Evolutionary conservation across 2,888 invertebrate species (phyloP), one percentile per base, ranked within the genome.

Genomic region (Diaphora mendica): DNA sequence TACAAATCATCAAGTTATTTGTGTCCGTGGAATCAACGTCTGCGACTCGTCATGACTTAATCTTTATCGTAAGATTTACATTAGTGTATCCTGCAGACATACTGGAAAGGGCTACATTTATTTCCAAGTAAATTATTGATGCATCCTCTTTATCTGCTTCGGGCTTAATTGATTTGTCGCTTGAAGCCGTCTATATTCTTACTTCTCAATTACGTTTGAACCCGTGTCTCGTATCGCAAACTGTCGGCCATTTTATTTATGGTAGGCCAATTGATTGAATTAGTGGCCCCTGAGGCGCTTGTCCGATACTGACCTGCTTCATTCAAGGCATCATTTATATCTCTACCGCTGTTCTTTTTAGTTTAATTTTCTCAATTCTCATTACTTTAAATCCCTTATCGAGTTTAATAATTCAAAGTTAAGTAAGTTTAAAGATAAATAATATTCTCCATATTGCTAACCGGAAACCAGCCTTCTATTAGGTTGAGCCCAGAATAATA

Each of bases 181-280:
- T 93, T 89, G 88, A 85, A 92, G 91, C 90, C 89, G 89, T 90
- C 90, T 84, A 89, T 91, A 90, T 89, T 89, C 89, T 87, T 92
- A 92, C 91, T 93, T 92, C 94, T 94, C 94, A 94, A 94, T 95
- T 95, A 94, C 92, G 92, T 89, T 90, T 86, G 87, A 88, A 88
- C 82, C 87, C 85, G 86, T 87, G 90, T 88, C 86, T 88, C 85
- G 91, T 93, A 94, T 94, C 92, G 93, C 92, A 87, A 89, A 91
- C 88, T 91, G 93, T 91, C 93, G 87, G 87, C 89, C 87, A 84
- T 85, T 91, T 93, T 94, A 95, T 95, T 95, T 95, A 95, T 94
- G 93, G 92, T 88, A 91, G 86, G 89, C 88, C 92, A 92, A 95
- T 94, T 94, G 95, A 95, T 95, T 95, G 95, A 95, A 94, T 95